Base-by-base conservation (phyloP, 2,888 invertebrate species). In the Liposcelis brunnea region DNA sequence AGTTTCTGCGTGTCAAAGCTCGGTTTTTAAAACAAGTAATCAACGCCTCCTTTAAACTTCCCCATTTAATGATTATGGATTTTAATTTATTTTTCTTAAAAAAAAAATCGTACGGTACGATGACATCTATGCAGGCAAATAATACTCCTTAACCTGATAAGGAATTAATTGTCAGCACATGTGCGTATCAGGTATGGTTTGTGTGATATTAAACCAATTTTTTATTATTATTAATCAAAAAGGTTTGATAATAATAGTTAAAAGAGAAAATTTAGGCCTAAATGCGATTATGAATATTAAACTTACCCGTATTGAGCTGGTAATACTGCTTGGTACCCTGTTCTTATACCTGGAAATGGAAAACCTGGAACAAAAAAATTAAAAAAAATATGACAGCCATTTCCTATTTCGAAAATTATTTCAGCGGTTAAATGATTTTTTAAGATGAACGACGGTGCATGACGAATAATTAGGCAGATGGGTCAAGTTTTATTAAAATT, bases 231-330 rank as follows among this genome's bases (percentile, higher is more conserved):
- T 18, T 45, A 19, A 26, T 14, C 10, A 11, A 37, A 16, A 12
- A 40, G 31, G 18, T 38, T 11, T 15, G 16, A 21, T 42, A n/a
- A n/a, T n/a, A n/a, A n/a, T n/a, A n/a, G n/a, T n/a, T n/a, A n/a
- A n/a, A n/a, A n/a, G n/a, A n/a, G n/a, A n/a, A n/a, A n/a, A n/a
- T n/a, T n/a, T n/a, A n/a, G n/a, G n/a, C n/a, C n/a, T n/a, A n/a
- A n/a, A n/a, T n/a, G n/a, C n/a, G n/a, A n/a, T n/a, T n/a, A n/a
- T n/a, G n/a, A n/a, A n/a, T 15, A 10, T 42, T 35, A 44, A 50
- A 80, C 85, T 84, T 69, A 86, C 86, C 85, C 85, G 61, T 84
- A 86, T 61, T 81, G 85, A 53, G 83, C 72, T 49, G 78, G 84
- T 56, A 86, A 68, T 51, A 85, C 75, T 42, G 63, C 69, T 46